These are phyloP conservation scores for Basileuterus tristriatus DNA, from an alignment of 2,797 vertebrate genomes.

Conservation along the genomic window DNA sequence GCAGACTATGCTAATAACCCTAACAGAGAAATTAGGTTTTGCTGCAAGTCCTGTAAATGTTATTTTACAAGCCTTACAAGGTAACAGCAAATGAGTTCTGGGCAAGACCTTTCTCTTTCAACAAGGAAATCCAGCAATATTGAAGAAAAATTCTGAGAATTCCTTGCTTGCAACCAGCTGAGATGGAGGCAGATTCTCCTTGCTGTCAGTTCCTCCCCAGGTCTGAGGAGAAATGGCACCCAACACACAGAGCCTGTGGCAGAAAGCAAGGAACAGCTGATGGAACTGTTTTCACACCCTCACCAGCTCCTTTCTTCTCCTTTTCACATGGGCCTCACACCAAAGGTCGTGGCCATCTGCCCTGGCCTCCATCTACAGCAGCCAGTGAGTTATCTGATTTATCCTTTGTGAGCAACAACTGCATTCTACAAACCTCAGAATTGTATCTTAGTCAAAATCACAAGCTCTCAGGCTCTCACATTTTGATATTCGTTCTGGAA, in stretches of 20 bases:
- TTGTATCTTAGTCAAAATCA: background rate
- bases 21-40: background rate
- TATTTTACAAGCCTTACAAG: background rate
- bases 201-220: background rate
- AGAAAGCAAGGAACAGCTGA: background rate
- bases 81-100: background rate
- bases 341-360: background rate
- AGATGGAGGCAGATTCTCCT: background rate
- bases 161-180: background rate
- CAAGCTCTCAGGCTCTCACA: no score
- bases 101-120: background rate
- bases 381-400: background rate
- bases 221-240: background rate
- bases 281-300: background rate
- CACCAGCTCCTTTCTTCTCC: background rate
- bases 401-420: background rate
- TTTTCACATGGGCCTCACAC: background rate
- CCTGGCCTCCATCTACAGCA: background rate
- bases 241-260: accelerated
- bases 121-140: background rate
- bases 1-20: background rate
- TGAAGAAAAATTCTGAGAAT: background rate
- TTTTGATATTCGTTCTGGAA: background rate
- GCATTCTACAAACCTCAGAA: background rate
- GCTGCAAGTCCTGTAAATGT: background rate